phyloP scores from a whole-genome alignment of 2,888 invertebrate genomes.

The Abscondita cerata region DNA sequence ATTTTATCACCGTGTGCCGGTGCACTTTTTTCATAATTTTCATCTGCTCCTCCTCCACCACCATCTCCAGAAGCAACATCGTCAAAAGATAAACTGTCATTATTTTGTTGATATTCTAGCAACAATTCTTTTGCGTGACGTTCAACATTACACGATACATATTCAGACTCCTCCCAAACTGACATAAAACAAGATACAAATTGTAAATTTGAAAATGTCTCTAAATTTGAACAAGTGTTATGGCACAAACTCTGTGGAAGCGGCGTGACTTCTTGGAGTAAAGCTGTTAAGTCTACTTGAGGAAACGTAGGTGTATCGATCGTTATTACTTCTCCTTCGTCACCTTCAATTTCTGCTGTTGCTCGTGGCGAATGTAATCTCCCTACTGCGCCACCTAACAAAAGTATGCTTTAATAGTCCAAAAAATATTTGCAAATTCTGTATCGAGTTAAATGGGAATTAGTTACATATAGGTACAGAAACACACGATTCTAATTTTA shows the following conservation, averaged over 20 bases:
- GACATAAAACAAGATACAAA: conserved; percentile 65
- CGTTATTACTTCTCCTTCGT: conserved; percentile 78
- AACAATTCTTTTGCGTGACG: conserved; percentile 70
- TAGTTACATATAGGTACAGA: no score
- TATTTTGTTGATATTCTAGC: conserved; percentile 65
- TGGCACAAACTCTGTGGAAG: conserved; percentile 58
- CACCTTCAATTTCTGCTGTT: conserved; percentile 83
- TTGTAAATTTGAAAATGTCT: conserved; percentile 45
- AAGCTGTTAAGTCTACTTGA: conserved; percentile 70
- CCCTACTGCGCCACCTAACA: conserved; percentile 62
- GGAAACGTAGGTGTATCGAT: conserved; percentile 79
- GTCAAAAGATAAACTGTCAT: conserved; percentile 52
- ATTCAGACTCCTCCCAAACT: conserved; percentile 65
- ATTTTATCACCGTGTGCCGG: conserved; percentile 84
- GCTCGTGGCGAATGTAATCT: conserved; percentile 66
- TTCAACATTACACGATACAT: conserved; percentile 49
- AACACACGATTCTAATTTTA: no score
- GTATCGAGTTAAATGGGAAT: neutral
- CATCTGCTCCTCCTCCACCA: conserved; percentile 52
- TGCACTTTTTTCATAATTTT: conserved; percentile 79
- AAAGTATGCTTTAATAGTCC: no score
- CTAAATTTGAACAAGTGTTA: conserved; percentile 31
- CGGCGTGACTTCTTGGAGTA: conserved; percentile 72
- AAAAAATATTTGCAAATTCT: neutral
- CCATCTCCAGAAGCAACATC: conserved; percentile 48